Percentiles rank a stretch among this genome's conserved stretches.
Conservation (phyloP, 2,888 invertebrate species). For the Nasonovia ribisnigri region DNA sequence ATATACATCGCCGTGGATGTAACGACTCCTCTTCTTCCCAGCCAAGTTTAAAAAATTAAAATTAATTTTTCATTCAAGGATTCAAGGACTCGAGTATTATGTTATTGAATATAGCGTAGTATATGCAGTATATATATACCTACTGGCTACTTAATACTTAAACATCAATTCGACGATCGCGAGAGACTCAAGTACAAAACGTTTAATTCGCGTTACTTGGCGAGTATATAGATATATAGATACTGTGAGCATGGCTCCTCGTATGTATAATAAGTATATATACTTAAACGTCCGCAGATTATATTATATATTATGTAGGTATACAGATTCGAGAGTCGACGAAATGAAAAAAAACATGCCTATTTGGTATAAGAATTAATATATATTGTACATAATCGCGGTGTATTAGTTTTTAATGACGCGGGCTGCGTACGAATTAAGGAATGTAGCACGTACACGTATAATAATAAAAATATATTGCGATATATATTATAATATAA, state of each 20-base stretch:
- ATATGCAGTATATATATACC: neutral
- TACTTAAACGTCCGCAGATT: neutral
- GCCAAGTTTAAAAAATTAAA: neutral
- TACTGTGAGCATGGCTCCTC: too few species aligned
- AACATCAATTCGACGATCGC: slow-evolving; percentile 5
- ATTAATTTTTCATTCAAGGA: neutral
- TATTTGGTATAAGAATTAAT: neutral
- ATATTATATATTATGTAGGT: neutral
- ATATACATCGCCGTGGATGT: neutral
- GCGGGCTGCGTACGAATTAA: neutral
- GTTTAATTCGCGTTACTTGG: slow-evolving; percentile 39
- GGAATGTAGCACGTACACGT: neutral
- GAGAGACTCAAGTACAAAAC: slow-evolving; percentile 42
- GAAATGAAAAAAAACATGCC: neutral
- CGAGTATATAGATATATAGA: neutral
- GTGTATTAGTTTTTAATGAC: neutral
- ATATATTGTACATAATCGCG: neutral
- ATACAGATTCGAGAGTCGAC: neutral
- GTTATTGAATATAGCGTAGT: neutral
- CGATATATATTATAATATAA: neutral
- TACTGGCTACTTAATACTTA: too few species aligned
- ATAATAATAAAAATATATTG: neutral
- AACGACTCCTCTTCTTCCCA: slow-evolving; percentile 1
- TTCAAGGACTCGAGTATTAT: slow-evolving; percentile 29
- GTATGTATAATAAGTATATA: too few species aligned